A percentile compares a stretch with the other conserved stretches of the same genome.
phyloP scores from a whole-genome alignment of 1,140 invertebrate genomes.

The Trachymyrmex cornetzi region DNA sequence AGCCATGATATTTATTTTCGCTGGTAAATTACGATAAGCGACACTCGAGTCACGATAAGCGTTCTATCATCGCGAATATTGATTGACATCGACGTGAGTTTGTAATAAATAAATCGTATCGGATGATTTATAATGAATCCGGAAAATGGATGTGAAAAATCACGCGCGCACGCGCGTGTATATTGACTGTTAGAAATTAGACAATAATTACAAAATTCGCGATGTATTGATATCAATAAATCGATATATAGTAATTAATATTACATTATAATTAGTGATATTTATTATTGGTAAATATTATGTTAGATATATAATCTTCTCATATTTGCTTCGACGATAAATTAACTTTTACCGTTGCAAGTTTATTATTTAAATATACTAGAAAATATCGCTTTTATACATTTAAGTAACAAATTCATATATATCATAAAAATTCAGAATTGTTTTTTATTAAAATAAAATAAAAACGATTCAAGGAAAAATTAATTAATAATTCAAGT shows the following conservation, averaged over 20 bases:
- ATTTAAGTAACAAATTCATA: neutral
- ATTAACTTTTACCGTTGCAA: neutral
- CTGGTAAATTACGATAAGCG: slow-evolving; percentile 62
- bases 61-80: slow-evolving; percentile 55
- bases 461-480: neutral
- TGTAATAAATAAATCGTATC: slow-evolving; percentile 52
- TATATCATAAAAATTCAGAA: neutral
- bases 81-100: slow-evolving; percentile 62
- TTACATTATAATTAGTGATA: slow-evolving; percentile 26
- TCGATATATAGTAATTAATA: slow-evolving; percentile 30
- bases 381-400: neutral
- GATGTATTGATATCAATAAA: neutral
- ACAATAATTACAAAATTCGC: slow-evolving; percentile 14
- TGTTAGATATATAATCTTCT: slow-evolving; percentile 9
- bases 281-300: slow-evolving; percentile 28
- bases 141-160: slow-evolving; percentile 17
- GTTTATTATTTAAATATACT: neutral
- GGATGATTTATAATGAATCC: slow-evolving; percentile 35
- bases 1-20: slow-evolving; percentile 49
- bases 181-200: slow-evolving; percentile 24
- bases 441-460: neutral
- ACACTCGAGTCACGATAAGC: slow-evolving; percentile 51
- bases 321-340: neutral
- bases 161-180: too few species aligned
- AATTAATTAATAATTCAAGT: slow-evolving; percentile 14